These are phyloP conservation scores for Hephaestus fuliginosus DNA, from an alignment of 2,797 vertebrate genomes.

Conservation along the genomic window DNA sequence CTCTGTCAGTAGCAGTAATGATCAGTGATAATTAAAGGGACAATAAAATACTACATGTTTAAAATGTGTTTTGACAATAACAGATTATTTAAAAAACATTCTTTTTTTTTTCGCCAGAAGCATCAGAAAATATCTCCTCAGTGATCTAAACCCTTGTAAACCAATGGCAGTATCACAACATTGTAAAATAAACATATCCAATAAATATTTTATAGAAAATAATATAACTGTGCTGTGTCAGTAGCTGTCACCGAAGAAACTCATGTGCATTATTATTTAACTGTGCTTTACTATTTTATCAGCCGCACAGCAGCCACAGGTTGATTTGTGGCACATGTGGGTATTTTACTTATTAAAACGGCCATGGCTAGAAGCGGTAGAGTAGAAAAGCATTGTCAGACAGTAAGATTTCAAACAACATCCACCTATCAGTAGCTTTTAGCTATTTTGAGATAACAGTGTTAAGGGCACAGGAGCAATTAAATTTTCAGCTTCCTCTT, in stretches of 20 bases:
- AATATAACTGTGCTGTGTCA: neutral
- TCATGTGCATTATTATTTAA: conserved; percentile 12
- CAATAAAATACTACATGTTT: neutral
- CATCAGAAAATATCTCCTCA: neutral
- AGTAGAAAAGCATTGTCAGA: conserved; percentile 24
- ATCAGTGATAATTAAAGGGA: neutral
- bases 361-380: conserved; percentile 5
- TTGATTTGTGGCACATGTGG: neutral
- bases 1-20: neutral
- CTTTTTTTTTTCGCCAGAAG: neutral
- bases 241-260: neutral
- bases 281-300: conserved; percentile 17
- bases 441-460: conserved; percentile 19
- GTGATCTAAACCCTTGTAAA: conserved; percentile 5
- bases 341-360: conserved; percentile 20
- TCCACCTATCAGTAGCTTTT: conserved; percentile 15
- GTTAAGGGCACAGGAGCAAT: conserved; percentile 26
- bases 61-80: neutral
- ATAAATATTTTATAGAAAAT: conserved; percentile 25
- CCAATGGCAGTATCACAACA: neutral
- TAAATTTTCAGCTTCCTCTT: conserved; percentile 23
- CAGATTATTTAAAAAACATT: too few species aligned
- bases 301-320: neutral
- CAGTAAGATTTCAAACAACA: conserved; percentile 23
- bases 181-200: conserved; percentile 16